Conservation (phyloP, 2,113 vertebrate genomes). For the Alligator sinensis region DNA sequence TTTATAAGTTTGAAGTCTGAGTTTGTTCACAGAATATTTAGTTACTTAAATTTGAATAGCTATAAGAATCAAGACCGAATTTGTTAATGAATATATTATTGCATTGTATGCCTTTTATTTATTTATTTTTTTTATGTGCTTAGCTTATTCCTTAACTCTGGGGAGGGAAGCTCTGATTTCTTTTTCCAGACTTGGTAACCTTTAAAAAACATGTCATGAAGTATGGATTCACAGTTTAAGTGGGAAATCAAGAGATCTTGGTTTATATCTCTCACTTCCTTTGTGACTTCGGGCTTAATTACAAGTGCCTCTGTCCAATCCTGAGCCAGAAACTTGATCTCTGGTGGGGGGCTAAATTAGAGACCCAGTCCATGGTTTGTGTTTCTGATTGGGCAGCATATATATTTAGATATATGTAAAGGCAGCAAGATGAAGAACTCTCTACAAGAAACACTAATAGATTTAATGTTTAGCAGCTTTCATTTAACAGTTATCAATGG, state of each 20-base stretch:
- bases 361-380: background rate
- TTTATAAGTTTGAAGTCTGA: background rate
- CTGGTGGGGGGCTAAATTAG: background rate
- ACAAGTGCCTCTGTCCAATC: background rate
- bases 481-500: background rate
- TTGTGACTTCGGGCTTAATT: too few species aligned
- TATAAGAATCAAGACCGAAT: background rate
- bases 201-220: background rate
- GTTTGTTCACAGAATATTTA: background rate
- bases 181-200: background rate
- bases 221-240: background rate
- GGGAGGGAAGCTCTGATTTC: background rate
- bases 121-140: background rate
- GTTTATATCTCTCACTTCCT: too few species aligned
- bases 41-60: background rate
- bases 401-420: background rate
- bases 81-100: background rate
- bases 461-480: background rate
- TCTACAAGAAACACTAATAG: background rate
- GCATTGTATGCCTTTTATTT: background rate
- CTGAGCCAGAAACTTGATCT: background rate
- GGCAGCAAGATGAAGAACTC: rapidly evolving
- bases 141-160: background rate
- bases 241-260: too few species aligned
- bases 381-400: rapidly evolving